Evolutionary conservation across 2,797 vertebrate species (phyloP).

Genomic region (Paedocypris micromegethes): DNA sequence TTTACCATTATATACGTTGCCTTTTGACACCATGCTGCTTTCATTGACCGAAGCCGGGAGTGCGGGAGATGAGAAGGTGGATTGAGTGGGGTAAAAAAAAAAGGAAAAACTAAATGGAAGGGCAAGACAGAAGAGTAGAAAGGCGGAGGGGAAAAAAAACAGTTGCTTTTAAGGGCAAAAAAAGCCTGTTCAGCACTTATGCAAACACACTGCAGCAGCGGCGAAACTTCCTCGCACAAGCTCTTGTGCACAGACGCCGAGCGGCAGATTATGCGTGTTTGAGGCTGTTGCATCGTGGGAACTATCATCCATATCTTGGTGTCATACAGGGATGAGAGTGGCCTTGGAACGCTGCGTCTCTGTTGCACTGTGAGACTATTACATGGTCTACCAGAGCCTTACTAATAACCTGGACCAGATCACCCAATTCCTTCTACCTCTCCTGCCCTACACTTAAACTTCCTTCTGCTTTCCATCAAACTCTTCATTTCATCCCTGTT

Average conservation of each 20-base stretch:
- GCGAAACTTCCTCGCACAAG: slow-evolving; percentile 39
- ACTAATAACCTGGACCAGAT: slow-evolving; percentile 74
- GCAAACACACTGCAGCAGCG: slow-evolving; percentile 61
- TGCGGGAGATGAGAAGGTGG: slow-evolving; percentile 44
- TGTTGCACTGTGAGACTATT: slow-evolving; percentile 72
- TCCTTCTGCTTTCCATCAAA: slow-evolving; percentile 58
- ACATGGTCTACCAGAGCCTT: slow-evolving; percentile 77
- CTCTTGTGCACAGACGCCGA: slow-evolving; percentile 36
- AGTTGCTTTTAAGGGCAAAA: slow-evolving; percentile 56
- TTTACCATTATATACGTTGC: neutral
- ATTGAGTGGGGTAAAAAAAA: neutral
- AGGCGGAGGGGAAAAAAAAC: slow-evolving; percentile 33
- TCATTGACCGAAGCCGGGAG: neutral
- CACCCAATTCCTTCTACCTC: slow-evolving; percentile 67
- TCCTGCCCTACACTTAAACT: slow-evolving; percentile 33
- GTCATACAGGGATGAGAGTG: slow-evolving; percentile 65
- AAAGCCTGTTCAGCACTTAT: slow-evolving; percentile 71
- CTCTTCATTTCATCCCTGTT: slow-evolving; percentile 31
- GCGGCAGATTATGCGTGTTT: slow-evolving; percentile 45
- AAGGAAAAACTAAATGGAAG: slow-evolving; percentile 21
- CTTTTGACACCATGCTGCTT: slow-evolving; percentile 15
- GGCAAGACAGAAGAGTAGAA: slow-evolving; percentile 54
- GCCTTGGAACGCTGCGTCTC: slow-evolving; percentile 66
- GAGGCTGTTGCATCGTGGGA: slow-evolving; percentile 47
- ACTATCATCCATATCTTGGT: slow-evolving; percentile 67